Conservation (phyloP, 1,140 invertebrate species). For the Listronotus bonariensis region DNA sequence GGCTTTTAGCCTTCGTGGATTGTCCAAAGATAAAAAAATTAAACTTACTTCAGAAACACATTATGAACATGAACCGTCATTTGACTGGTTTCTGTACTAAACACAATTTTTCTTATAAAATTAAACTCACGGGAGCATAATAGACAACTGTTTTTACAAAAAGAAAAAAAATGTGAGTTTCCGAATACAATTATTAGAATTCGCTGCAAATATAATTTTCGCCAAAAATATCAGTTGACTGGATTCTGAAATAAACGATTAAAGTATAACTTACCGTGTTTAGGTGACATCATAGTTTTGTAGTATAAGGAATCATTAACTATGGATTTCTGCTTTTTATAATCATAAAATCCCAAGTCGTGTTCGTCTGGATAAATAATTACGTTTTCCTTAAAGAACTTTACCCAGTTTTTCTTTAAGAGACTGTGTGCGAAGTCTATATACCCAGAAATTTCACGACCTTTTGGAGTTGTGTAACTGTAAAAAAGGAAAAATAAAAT, state of each 20-base stretch:
- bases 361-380: conserved; percentile 57
- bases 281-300: conserved; percentile 42
- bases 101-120: too few species aligned
- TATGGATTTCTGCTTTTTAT: conserved; percentile 66
- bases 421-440: conserved; percentile 76
- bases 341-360: conserved; percentile 76
- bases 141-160: too few species aligned
- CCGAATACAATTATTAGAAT: too few species aligned
- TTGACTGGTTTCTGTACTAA: too few species aligned
- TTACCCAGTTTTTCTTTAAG: conserved; percentile 69
- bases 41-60: too few species aligned
- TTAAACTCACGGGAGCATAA: too few species aligned
- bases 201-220: too few species aligned
- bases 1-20: too few species aligned
- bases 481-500: too few species aligned
- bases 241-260: background rate
- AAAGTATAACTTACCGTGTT: conserved; percentile 11
- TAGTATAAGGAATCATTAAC: conserved; percentile 73
- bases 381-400: conserved; percentile 64
- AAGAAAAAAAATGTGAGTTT: too few species aligned
- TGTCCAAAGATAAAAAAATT: too few species aligned
- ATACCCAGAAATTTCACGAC: conserved; percentile 77
- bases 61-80: too few species aligned
- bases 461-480: conserved; percentile 35
- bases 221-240: background rate